phyloP scores from a whole-genome alignment of 2,797 vertebrate species.

The Coregonus ussuriensis region DNA sequence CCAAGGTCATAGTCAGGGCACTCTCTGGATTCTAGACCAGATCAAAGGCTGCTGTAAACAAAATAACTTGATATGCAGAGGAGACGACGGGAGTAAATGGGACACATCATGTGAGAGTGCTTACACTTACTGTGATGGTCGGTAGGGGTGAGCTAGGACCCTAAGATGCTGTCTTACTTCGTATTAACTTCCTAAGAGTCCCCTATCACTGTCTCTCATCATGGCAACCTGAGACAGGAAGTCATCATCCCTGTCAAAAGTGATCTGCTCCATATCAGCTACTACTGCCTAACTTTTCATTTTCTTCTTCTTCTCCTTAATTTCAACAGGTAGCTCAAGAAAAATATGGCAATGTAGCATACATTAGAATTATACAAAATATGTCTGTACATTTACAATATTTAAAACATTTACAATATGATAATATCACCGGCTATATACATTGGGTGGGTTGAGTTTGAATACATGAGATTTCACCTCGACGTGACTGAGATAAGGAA shows the following conservation, averaged over 20 bases:
- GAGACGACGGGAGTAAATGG: slow-evolving; percentile 29
- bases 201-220: slow-evolving; percentile 19
- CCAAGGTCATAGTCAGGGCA: neutral
- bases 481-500: slow-evolving; percentile 26
- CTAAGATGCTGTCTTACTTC: neutral
- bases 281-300: slow-evolving; percentile 37
- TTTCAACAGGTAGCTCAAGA: slow-evolving; percentile 66
- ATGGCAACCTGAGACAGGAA: slow-evolving; percentile 23
- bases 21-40: neutral
- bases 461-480: slow-evolving; percentile 38
- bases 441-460: slow-evolving; percentile 29
- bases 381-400: slow-evolving; percentile 81
- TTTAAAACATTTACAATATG: slow-evolving; percentile 81
- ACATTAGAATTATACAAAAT: slow-evolving; percentile 76
- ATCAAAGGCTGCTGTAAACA: slow-evolving; percentile 14
- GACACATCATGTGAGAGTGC: slow-evolving; percentile 28
- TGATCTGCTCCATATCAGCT: neutral
- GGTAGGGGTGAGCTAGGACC: neutral
- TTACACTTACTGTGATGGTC: slow-evolving; percentile 22
- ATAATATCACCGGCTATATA: slow-evolving; percentile 47
- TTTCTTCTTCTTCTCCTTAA: slow-evolving; percentile 25
- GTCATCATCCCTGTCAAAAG: neutral
- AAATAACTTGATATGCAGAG: slow-evolving; percentile 11
- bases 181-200: slow-evolving; percentile 26
- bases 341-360: slow-evolving; percentile 77